Evolutionary conservation across 2,888 invertebrate genomes (phyloP), one percentile per base, ranked within the genome.

Genomic region (Iphiclides podalirius): DNA sequence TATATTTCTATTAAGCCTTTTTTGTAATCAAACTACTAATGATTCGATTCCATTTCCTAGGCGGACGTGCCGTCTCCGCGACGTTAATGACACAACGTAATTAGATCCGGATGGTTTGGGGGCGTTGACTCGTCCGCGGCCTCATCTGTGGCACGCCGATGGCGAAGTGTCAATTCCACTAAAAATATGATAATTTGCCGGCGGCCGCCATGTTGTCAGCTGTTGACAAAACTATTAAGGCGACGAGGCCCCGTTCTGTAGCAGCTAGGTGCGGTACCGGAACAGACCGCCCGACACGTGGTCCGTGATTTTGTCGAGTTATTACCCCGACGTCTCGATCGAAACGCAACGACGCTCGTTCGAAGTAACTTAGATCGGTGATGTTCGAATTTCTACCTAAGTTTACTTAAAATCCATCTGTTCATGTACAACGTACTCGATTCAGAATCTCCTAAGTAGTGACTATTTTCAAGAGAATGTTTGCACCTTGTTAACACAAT

Each of bases 1-100:
- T 88, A 88, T 88, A 85, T 88, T 87, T 88, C 87, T 88, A 87
- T 88, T 88, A 88, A 87, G 87, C 85, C 86, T 86, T 88, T 88
- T 88, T 88, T 86, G 86, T 87, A 87, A 88, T 87, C 88, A 86
- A 85, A 87, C 86, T 83, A 82, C 87, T 88, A 87, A 88, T 87
- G 88, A 88, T 88, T 88, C 87, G 88, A 88, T 87, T 86, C 87
- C 87, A 88, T 86, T 88, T 86, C 87, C 87, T 84, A 86, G 81
- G 73, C 87, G 86, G 86, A 87, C 87, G 87, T 85, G 87, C 84
- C 83, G 80, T 81, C 84, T 79, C 79, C 75, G 70, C 71, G 71
- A 81, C 83, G 84, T 81, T 88, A 87, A 87, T 87, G 87, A 86
- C 86, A 80, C 80, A 70, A 72, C 72, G 80, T 87, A 88, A 88